Evolutionary conservation across 2,797 vertebrate species (phyloP).

Genomic region (Rachycentron canadum): DNA sequence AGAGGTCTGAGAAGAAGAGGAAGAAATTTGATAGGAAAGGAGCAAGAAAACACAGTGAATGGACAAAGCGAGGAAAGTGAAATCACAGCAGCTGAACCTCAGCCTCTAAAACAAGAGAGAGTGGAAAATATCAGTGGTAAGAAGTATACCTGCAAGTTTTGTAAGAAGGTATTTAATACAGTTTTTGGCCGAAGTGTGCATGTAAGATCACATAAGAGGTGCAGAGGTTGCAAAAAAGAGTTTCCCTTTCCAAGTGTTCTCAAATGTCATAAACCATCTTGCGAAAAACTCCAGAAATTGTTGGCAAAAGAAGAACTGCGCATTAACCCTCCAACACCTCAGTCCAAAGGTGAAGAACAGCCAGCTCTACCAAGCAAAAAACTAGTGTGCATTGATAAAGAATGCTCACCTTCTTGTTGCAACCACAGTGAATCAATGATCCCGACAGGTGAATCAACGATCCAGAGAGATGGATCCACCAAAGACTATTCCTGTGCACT

Average conservation of each 20-base stretch:
- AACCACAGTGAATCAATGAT: fast-evolving
- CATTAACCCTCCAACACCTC: not conserved
- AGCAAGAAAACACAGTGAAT: not conserved
- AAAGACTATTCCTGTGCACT: slow-evolving; percentile 11
- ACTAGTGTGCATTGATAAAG: not conserved
- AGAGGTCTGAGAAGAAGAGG: not conserved
- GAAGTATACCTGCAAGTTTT: slow-evolving; percentile 47
- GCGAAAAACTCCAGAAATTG: slow-evolving; percentile 24
- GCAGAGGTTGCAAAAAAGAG: slow-evolving; percentile 55
- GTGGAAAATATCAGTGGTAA: fast-evolving
- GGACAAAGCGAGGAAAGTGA: not conserved
- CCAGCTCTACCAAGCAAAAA: not conserved
- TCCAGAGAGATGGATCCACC: not conserved
- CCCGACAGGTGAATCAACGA: fast-evolving
- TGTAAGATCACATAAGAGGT: slow-evolving; percentile 52
- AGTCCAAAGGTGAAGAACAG: not conserved
- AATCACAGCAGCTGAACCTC: not conserved
- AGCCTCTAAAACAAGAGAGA: not conserved
- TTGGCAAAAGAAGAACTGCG: not conserved
- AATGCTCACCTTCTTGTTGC: not conserved
- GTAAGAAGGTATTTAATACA: slow-evolving; percentile 54
- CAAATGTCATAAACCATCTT: slow-evolving; percentile 11
- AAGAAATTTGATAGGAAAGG: not conserved
- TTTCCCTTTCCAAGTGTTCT: slow-evolving; percentile 38
- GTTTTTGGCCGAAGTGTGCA: slow-evolving; percentile 45